These are phyloP conservation scores for Nylanderia fulva DNA, from an alignment of 1,140 invertebrate genomes.

Conservation along the genomic window DNA sequence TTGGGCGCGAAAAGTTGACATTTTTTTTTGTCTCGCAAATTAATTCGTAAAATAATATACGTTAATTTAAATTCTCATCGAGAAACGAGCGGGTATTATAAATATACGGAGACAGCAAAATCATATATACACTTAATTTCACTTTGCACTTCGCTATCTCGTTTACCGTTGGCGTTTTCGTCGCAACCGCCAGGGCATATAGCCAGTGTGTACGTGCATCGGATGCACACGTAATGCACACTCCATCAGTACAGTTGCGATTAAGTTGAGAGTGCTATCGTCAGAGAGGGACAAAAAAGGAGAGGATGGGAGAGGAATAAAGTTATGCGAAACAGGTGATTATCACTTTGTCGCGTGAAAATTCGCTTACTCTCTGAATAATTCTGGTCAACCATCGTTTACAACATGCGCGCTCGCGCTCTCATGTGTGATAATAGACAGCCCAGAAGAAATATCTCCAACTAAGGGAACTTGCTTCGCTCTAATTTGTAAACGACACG, in stretches of 20 bases:
- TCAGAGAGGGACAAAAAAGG: constrained; percentile 30
- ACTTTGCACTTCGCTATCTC: constrained; percentile 53
- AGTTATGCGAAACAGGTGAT: constrained; percentile 47
- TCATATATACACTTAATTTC: constrained; percentile 52
- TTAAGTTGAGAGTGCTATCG: constrained; percentile 32
- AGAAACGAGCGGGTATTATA: not conserved
- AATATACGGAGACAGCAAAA: constrained; percentile 10
- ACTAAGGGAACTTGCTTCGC: not conserved
- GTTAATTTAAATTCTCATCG: constrained; percentile 4
- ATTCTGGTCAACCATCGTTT: constrained; percentile 39
- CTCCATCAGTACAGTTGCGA: constrained; percentile 49
- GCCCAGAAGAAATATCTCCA: not conserved
- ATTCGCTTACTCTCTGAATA: constrained; percentile 41
- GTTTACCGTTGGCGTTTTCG: constrained; percentile 49
- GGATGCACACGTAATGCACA: constrained; percentile 47
- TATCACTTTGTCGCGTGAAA: constrained; percentile 52
- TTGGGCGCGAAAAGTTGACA: no score
- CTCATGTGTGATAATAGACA: constrained; percentile 22
- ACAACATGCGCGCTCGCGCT: no score
- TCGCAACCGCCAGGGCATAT: constrained; percentile 13
- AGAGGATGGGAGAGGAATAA: not conserved
- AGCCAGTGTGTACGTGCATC: constrained; percentile 26
- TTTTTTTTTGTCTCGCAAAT: not conserved
- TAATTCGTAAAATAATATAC: not conserved
- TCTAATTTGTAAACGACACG: constrained; percentile 6